Base-by-base conservation (phyloP, 2,888 invertebrate genomes). In the Chrysomela aeneicollis region DNA sequence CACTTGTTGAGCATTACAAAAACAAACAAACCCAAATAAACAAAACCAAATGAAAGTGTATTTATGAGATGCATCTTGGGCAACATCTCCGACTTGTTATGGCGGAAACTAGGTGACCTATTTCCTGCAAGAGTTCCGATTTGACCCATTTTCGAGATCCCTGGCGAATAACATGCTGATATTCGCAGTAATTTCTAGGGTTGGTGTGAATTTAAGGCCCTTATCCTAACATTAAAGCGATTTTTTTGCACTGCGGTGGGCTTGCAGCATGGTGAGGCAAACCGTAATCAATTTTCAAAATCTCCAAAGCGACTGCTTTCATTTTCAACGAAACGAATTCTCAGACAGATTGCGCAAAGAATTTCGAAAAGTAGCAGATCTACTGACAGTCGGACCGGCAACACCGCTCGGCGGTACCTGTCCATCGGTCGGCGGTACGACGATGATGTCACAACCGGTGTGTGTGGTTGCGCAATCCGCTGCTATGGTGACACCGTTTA, bases 401-500 rank as follows among this genome's bases (percentile, higher is more conserved):
- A 51, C 17, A 26, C 26, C 51, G 32, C 32, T 17, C 53, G 15
- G 30, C 17, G 19, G 51, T 26, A 26, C 26, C 26, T 32, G 53
- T 15, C 12, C 1, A 21, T 53, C 35, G 53, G 19, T 37, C 42
- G 37, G 37, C 55, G 37, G 42, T 37, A 32, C 55, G 19, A 54
- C 54, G 21, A 66, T 67, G 63, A 67, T 65, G 65, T 65, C 65
- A 65, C 61, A 66, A 49, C 60, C 58, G 50, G 37, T 42, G 42
- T 53, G 51, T 37, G 53, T 61, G 58, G 63, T 77, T 78, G 75
- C 73, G 75, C 77, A 78, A 78, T 70, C 63, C 60, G 61, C 57
- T 58, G 61, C 53, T 58, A 63, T 67, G 58, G 63, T 64, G 67
- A 67, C 77, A 77, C 77, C 77, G 77, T 78, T 77, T 76, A 73